Evolutionary conservation across 2,113 vertebrate genomes (phyloP).

Genomic region (Pluvianellus socialis): DNA sequence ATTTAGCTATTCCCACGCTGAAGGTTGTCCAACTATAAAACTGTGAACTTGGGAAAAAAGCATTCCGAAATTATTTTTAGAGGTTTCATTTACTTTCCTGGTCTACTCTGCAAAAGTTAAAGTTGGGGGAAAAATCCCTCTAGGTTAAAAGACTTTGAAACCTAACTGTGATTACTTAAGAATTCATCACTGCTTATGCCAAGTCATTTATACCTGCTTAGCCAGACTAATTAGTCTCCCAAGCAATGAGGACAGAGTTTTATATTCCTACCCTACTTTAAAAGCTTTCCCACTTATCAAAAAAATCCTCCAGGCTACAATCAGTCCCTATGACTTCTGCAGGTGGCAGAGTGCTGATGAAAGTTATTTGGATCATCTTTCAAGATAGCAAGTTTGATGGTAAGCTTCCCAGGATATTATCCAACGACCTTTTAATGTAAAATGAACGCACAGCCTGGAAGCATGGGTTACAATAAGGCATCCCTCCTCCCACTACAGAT

Average conservation of each 20-base stretch:
- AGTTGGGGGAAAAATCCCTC: not conserved
- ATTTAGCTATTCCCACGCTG: not conserved
- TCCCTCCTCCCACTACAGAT: not conserved
- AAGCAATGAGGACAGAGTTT: not conserved
- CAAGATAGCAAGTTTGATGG: not conserved
- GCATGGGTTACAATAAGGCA: not conserved
- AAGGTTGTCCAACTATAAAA: not conserved
- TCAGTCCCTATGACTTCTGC: not conserved
- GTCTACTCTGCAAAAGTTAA: not conserved
- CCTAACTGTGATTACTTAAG: not conserved
- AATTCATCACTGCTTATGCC: not conserved
- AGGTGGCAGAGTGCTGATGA: not conserved
- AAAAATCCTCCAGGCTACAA: not conserved
- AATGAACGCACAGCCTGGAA: not conserved
- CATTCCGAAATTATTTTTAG: not conserved
- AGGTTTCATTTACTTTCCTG: not conserved
- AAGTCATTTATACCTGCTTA: conserved; percentile 12
- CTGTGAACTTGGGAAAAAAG: not conserved
- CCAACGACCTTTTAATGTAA: not conserved
- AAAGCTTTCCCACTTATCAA: not conserved
- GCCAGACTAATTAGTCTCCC: not conserved
- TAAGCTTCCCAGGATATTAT: not conserved
- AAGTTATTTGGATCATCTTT: not conserved
- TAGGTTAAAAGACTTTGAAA: not conserved
- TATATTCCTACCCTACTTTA: not conserved